Percentiles rank a stretch among this genome's conserved stretches.
Evolutionary conservation across 2,113 vertebrate species (phyloP).

Genomic region (Toxostoma redivivum): DNA sequence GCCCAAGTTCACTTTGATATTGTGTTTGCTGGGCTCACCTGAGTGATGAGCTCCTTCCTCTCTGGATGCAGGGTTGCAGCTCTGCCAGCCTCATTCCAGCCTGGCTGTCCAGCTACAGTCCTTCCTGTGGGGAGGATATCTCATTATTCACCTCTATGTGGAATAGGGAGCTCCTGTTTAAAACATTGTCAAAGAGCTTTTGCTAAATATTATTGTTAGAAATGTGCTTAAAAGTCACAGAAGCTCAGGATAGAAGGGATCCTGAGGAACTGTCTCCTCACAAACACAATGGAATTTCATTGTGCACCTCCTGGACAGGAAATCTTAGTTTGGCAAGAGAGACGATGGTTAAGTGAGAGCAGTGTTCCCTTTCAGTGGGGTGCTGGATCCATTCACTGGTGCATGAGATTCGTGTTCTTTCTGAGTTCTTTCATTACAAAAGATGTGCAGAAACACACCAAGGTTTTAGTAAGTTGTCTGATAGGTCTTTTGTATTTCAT

Average conservation of each 20-base stretch:
- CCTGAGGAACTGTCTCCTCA: background rate
- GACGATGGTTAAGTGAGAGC: background rate
- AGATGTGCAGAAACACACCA: background rate
- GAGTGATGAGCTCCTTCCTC: background rate
- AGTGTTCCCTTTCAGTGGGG: background rate
- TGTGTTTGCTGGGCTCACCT: background rate
- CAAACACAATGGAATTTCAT: background rate
- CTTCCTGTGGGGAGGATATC: background rate
- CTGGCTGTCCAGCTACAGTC: background rate
- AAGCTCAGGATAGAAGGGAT: background rate
- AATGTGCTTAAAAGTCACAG: background rate
- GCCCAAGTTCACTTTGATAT: background rate
- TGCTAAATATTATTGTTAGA: background rate
- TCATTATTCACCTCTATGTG: background rate
- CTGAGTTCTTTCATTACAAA: background rate
- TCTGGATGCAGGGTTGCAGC: background rate
- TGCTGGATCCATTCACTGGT: background rate
- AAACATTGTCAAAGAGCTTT: background rate
- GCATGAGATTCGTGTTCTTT: background rate
- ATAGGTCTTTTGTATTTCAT: background rate
- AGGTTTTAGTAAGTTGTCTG: background rate
- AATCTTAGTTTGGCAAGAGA: background rate
- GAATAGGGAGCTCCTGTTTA: background rate
- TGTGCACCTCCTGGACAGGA: background rate
- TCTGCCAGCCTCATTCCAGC: background rate